Percentiles rank a stretch among this genome's conserved stretches.
Conservation (phyloP, 1,140 invertebrate species). For the Drosophila melanica region DNA sequence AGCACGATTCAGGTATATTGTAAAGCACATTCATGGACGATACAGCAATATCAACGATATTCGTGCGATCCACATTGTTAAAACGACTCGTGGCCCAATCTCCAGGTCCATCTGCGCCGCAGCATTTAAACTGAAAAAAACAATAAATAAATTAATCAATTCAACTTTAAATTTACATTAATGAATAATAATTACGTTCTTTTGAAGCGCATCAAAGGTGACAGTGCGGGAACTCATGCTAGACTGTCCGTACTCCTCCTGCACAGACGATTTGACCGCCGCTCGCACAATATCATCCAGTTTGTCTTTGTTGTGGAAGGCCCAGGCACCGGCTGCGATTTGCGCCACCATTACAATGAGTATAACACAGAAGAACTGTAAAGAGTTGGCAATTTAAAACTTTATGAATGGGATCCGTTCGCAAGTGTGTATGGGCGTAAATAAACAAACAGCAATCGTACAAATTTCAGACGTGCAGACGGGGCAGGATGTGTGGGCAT, state of each 20-base stretch:
- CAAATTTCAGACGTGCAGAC: conserved; percentile 12
- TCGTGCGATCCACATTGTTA: conserved; percentile 83
- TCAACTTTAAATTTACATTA: background rate
- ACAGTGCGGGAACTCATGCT: conserved; percentile 86
- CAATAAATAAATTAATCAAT: conserved; percentile 42
- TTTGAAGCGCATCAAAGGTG: conserved; percentile 89
- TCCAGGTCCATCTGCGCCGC: conserved; percentile 88
- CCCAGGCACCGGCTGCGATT: conserved; percentile 90
- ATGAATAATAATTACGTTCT: conserved; percentile 84
- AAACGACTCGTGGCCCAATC: conserved; percentile 89
- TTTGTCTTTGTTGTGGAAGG: conserved; percentile 88
- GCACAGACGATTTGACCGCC: conserved; percentile 87
- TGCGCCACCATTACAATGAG: conserved; percentile 91
- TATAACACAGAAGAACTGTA: conserved; percentile 89
- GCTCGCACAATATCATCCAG: conserved; percentile 87
- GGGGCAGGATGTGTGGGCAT: conserved; percentile 16
- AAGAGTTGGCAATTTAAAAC: conserved; percentile 53
- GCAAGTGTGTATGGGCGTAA: conserved; percentile 15
- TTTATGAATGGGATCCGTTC: conserved; percentile 57
- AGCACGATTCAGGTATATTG: conserved; percentile 87
- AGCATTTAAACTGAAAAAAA: conserved; percentile 87
- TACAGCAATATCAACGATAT: conserved; percentile 80
- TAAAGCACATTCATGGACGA: conserved; percentile 84
- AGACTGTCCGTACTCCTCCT: conserved; percentile 88
- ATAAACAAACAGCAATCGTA: conserved; percentile 32